Percentiles rank a stretch among this genome's conserved stretches.
These are phyloP conservation scores for Peromyscus maniculatus DNA, from an alignment of 2,113 vertebrate species.

Conservation along the genomic window DNA sequence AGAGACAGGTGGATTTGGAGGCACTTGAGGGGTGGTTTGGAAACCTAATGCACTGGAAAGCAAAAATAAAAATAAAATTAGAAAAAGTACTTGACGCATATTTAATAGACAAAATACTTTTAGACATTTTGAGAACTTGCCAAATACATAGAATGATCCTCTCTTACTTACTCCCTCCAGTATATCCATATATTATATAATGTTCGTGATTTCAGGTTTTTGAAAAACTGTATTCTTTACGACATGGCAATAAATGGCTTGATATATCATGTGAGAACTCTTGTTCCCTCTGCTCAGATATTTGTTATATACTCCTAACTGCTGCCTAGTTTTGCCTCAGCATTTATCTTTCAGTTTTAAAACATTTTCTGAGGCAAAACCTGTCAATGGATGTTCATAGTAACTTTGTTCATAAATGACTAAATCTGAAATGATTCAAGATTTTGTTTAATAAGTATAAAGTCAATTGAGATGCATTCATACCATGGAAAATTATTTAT, in stretches of 20 bases:
- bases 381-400: neutral
- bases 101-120: neutral
- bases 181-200: conserved; percentile 17
- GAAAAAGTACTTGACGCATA: neutral
- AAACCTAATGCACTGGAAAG: neutral
- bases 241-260: neutral
- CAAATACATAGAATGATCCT: neutral
- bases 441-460: neutral
- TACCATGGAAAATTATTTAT: neutral
- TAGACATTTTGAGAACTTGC: neutral
- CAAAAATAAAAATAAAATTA: neutral
- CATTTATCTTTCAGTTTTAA: conserved; percentile 1
- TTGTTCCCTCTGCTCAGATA: neutral
- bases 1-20: neutral
- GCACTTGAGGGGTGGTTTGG: fast-evolving
- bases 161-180: neutral
- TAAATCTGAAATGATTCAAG: neutral
- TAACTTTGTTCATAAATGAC: neutral
- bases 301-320: neutral
- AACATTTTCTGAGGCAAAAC: neutral
- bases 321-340: neutral
- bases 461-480: neutral
- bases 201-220: neutral
- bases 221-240: neutral
- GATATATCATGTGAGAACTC: neutral